These are phyloP conservation scores for Liopterus haemorrhoidalis DNA, from an alignment of 2,888 invertebrate species.

Conservation along the genomic window DNA sequence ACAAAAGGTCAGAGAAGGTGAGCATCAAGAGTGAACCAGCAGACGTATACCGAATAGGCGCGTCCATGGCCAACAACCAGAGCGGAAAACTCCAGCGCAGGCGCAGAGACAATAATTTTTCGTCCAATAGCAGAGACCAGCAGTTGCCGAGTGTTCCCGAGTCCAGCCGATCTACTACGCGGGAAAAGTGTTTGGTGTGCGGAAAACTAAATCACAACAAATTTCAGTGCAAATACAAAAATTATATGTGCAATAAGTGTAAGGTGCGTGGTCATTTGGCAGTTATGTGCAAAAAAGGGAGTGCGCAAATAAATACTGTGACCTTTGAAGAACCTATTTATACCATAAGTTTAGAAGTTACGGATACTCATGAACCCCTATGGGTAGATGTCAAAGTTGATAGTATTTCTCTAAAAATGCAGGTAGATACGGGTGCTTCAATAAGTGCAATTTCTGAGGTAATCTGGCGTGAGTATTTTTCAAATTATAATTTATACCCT, in stretches of 20 bases:
- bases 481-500: background rate
- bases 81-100: no score
- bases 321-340: slow-evolving; percentile 1
- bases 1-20: no score
- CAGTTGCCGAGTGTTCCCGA: no score
- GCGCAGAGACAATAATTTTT: no score
- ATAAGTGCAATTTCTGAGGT: slow-evolving; percentile 2
- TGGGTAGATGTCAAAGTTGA: background rate
- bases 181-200: slow-evolving; percentile 5
- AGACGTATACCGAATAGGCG: no score
- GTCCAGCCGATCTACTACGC: no score
- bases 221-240: slow-evolving; percentile 1
- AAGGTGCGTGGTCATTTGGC: slow-evolving; percentile 3
- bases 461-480: background rate
- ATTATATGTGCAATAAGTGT: slow-evolving; percentile 6
- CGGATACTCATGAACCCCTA: background rate
- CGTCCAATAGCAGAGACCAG: no score
- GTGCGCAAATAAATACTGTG: background rate
- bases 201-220: slow-evolving; percentile 3
- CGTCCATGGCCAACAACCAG: no score
- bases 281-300: background rate
- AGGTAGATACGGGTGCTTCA: slow-evolving; percentile 7
- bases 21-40: slow-evolving; percentile 2
- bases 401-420: slow-evolving; percentile 1
- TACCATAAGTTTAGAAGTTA: background rate